Evolutionary conservation across 2,797 vertebrate genomes (phyloP), one percentile per base, ranked within the genome.

Genomic region (Glyptemys insculpta): DNA sequence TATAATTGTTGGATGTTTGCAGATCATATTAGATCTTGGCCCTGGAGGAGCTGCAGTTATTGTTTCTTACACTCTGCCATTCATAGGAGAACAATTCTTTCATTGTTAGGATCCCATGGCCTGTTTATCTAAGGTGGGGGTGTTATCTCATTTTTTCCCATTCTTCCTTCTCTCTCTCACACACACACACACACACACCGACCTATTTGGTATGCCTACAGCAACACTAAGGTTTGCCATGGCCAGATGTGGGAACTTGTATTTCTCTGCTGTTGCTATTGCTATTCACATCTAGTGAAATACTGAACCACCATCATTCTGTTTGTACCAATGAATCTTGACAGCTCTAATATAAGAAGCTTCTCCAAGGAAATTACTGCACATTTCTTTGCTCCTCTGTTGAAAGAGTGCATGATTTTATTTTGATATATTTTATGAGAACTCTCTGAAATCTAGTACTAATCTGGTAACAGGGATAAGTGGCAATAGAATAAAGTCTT

Each of bases 271-370:
- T 94, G 52, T 49, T 96, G 44, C 37, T 96, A 21, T 81, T 94
- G n/a, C 50, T 90, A 29, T 84, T 84, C 59, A 81, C 49, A 72
- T 74, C 49, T 85, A 44, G 29, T 44, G n/a, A 31, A 91, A 87
- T 59, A 15, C 72, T 88, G 78, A 85, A 9, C 5, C 34, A 81
- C 72, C 37, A 87, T 37, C 84, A 79, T 81, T 96, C 68, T 57
- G 25, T 83, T 95, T 62, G 59, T 41, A 47, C 11, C 74, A 92
- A 79, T 53, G 14, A 94, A 91, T 92, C 52, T 47, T 56, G 92
- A 85, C 94, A 86, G 54, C 86, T 87, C 6, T 79, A 52, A 89
- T 90, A 92, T 44, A 94, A 95, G 88, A 96, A 91, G 14, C 86
- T 56, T 91, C 57, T 96, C 29, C 83, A 94, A 95, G 80, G 62